These are phyloP conservation scores for Caradrina clavipalpis DNA, from an alignment of 2,888 invertebrate genomes.

Conservation along the genomic window DNA sequence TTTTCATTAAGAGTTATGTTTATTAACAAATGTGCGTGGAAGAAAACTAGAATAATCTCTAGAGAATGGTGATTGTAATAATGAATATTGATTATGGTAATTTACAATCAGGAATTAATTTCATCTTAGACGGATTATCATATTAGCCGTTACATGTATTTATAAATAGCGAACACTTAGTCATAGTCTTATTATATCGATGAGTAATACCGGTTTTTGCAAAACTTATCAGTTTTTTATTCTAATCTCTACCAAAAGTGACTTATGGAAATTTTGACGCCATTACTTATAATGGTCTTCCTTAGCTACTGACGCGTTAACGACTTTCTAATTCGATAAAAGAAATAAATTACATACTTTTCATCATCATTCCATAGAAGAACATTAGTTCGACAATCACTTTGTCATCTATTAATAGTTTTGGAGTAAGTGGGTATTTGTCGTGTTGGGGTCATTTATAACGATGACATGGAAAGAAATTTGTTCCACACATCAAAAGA, in stretches of 20 bases:
- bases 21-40: conserved; percentile 11
- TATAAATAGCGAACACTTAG: conserved; percentile 27
- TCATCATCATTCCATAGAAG: conserved; percentile 28
- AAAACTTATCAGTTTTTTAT: conserved; percentile 12
- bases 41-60: conserved; percentile 12
- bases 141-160: conserved; percentile 10
- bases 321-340: conserved; percentile 60
- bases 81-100: conserved; percentile 1
- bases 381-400: conserved; percentile 49
- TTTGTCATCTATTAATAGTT: conserved; percentile 48
- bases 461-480: conserved; percentile 69
- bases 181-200: conserved; percentile 24
- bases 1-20: conserved; percentile 2
- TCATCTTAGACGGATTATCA: conserved; percentile 4
- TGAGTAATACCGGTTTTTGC: conserved; percentile 4
- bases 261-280: conserved; percentile 25
- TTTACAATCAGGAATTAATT: conserved; percentile 14
- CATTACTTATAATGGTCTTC: conserved; percentile 34
- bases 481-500: conserved; percentile 61
- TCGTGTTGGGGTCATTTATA: conserved; percentile 68
- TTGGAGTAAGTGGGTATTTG: conserved; percentile 36
- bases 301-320: conserved; percentile 39
- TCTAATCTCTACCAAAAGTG: conserved; percentile 23
- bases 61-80: background rate
- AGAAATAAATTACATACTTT: conserved; percentile 26